Base-by-base conservation (phyloP, 1,140 invertebrate genomes). In the Philotrypesis tridentata region DNA sequence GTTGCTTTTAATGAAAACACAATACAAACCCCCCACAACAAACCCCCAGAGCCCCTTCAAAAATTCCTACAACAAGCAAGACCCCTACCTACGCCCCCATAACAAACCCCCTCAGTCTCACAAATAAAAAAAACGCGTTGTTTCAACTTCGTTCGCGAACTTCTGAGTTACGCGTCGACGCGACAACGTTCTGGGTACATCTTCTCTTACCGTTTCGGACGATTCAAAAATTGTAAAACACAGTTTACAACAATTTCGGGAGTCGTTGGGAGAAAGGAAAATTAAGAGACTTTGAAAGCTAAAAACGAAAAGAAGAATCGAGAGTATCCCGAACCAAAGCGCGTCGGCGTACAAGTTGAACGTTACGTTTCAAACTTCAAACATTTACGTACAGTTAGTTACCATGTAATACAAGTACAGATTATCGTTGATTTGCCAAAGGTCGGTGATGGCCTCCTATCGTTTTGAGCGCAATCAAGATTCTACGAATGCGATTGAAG, bases 331-430 rank as follows among this genome's bases (percentile, higher is more conserved):
- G 48, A 27, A 67, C 31, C 68, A 31, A 67, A 74, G 1, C 14
- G 60, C 14, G 60, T 40, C n/a, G 74, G 78, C 40, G 60, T 63
- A 63, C 4, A 74, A 80, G 25, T 76, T 40, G 86, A 87, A 89
- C 86, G 86, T 90, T 90, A 86, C 86, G 88, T 90, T 90, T 88
- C 88, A 85, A 85, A 86, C 82, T 88, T 89, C 84, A 89, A 84
- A 90, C 87, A 88, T 91, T 92, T 91, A 89, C 86, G 88, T 91
- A 85, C 87, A 88, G 87, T 91, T 91, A 87, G 85, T 92, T 92
- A 90, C 86, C 87, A 86, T 87, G 85, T 89, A 87, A 87, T 87
- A 92, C 89, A 91, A 83, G 88, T 88, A 89, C 88, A 90, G 86
- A 84, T 90, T 92, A 88, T 88, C 80, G 87, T 91, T 92, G 85